Evolutionary conservation across 37 sponge, comb jelly and placozoan genomes (phyloP).

Genomic region (Mnemiopsis leidyi): DNA sequence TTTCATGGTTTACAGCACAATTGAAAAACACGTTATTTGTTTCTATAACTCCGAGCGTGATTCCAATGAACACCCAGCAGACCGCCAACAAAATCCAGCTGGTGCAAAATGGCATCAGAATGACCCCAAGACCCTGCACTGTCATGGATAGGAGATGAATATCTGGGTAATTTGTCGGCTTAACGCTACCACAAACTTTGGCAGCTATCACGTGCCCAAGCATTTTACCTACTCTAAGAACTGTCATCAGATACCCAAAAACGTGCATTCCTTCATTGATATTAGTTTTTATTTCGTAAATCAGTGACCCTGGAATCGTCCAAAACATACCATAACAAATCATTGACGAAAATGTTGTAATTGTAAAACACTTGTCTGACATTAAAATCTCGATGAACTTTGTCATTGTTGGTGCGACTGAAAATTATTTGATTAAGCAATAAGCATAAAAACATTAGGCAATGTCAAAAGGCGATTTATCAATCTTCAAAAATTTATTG

Average conservation of each 20-base stretch:
- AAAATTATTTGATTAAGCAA: no score
- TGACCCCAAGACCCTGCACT: not conserved
- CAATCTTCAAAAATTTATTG: no score
- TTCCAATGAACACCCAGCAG: not conserved
- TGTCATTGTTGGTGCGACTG: no score
- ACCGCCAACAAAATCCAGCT: not conserved
- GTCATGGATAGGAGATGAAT: not conserved
- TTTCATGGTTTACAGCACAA: not conserved
- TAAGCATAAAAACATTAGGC: no score
- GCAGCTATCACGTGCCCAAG: conserved; percentile 26
- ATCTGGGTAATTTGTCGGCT: not conserved
- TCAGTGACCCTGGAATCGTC: conserved; percentile 16
- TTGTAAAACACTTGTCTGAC: not conserved
- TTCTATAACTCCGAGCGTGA: conserved; percentile 14
- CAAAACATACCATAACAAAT: conserved; percentile 54
- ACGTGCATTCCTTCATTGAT: conserved; percentile 40
- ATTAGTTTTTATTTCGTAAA: conserved; percentile 13
- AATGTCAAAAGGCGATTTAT: no score
- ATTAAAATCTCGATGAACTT: not conserved
- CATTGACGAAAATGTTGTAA: conserved; percentile 4
- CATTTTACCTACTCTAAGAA: not conserved
- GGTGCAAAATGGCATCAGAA: conserved; percentile 22
- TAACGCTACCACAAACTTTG: not conserved
- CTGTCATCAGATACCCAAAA: conserved; percentile 22
- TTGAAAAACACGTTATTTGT: conserved; percentile 40